Evolutionary conservation across 2,797 vertebrate species (phyloP), one percentile per base, ranked within the genome.

Genomic region (Sus cebifrons): DNA sequence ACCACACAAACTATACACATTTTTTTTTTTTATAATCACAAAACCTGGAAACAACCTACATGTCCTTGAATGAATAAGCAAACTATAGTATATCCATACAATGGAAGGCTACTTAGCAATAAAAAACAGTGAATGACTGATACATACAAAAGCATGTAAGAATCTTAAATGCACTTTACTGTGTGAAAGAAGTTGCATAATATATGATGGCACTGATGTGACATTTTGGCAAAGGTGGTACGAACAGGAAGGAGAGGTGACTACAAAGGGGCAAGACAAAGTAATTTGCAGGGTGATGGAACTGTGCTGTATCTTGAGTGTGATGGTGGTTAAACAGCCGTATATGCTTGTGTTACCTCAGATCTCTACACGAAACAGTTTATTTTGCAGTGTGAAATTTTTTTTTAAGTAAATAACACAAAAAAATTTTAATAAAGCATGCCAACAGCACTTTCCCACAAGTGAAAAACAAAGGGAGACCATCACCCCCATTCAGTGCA

Each of bases 161-260:
- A 64, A 25, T 74, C 6, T 65, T 49, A 49, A 36, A 75, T 73
- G 49, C 13, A 49, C 60, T 78, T 58, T 12, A 16, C 20, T 90
- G 8, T 73, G 6, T 13, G 36, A 91, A 95, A 87, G 54, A 84
- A 86, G 5, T 74, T 71, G 2, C 25, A 27, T 15, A 64, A 44
- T 75, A 18, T 27, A 44, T 79, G 6, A 78, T 83, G 88, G 11
- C 40, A 60, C 5, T 64, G 49, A 64, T 8, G 16, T 10, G 36
- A 85, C 16, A 75, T 52, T 56, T 89, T 71, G 4, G 29, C 82
- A 95, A 89, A 90, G 58, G 25, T 79, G 60, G 29, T 77, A 86
- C 17, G 16, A 23, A 52, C 3, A 40, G 27, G 3, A 75, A 40
- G 54, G 64, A 83, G n/a, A 62, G 16, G 5, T 16, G 94, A 64